A percentile compares a stretch with the other conserved stretches of the same genome.
Conservation (phyloP, 2,888 invertebrate genomes). For the Cheilosia soror region DNA sequence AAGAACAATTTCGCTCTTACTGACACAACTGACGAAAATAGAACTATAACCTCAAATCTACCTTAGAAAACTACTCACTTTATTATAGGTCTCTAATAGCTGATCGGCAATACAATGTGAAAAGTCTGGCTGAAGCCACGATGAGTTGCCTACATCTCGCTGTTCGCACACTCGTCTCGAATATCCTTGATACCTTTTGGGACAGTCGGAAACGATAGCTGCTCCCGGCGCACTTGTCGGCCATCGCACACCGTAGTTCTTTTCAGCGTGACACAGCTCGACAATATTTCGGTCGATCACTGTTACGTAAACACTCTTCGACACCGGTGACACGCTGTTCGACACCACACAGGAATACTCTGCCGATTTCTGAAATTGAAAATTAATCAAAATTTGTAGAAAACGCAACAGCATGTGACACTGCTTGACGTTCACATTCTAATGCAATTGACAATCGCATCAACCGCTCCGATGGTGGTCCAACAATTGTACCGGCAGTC, state of each 20-base stretch:
- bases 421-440: slow-evolving; percentile 13
- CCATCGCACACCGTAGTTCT: slow-evolving; percentile 87
- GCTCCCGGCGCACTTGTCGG: slow-evolving; percentile 90
- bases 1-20: no score
- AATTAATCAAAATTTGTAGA: slow-evolving; percentile 33
- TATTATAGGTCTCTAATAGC: slow-evolving; percentile 86
- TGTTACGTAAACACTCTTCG: slow-evolving; percentile 87
- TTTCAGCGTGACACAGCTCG: slow-evolving; percentile 85
- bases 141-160: slow-evolving; percentile 87
- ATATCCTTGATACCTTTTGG: slow-evolving; percentile 85
- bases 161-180: slow-evolving; percentile 86
- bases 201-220: slow-evolving; percentile 87
- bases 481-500: slow-evolving; percentile 16
- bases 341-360: slow-evolving; percentile 91
- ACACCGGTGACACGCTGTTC: slow-evolving; percentile 85
- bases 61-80: slow-evolving; percentile 84
- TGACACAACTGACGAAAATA: no score
- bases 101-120: slow-evolving; percentile 89
- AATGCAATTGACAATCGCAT: slow-evolving; percentile 41
- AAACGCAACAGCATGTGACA: slow-evolving; percentile 19
- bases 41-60: background rate
- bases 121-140: slow-evolving; percentile 91
- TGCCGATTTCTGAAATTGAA: slow-evolving; percentile 87
- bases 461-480: slow-evolving; percentile 33
- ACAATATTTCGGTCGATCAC: slow-evolving; percentile 86